phyloP scores from a whole-genome alignment of 2,797 vertebrate species.

The Myotis pilosus region DNA sequence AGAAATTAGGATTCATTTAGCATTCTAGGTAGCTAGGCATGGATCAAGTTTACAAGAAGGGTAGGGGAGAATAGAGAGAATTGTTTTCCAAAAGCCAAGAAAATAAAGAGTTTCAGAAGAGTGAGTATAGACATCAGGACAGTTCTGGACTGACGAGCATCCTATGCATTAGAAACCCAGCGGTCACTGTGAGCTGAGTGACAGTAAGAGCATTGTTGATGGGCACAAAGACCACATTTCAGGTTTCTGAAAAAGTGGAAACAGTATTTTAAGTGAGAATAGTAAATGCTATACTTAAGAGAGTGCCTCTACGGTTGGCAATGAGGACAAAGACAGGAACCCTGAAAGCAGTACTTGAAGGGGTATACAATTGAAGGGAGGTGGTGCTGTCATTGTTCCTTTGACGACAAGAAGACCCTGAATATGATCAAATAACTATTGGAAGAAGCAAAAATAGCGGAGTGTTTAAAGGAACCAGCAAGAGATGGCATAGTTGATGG shows the following conservation, averaged over 20 bases:
- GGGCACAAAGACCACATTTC: not conserved
- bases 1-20: not conserved
- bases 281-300: not conserved
- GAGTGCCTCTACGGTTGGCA: not conserved
- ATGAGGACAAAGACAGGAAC: not conserved
- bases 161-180: not conserved
- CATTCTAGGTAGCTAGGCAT: not conserved
- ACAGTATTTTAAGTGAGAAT: not conserved
- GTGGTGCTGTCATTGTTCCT: not conserved
- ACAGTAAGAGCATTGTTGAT: not conserved
- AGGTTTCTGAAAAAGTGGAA: not conserved
- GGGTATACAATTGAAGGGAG: fast-evolving
- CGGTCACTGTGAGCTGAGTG: not conserved
- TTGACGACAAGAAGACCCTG: not conserved
- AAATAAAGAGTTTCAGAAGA: not conserved
- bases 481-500: not conserved
- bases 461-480: not conserved
- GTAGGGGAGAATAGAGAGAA: not conserved
- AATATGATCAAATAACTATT: not conserved
- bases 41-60: not conserved
- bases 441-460: not conserved
- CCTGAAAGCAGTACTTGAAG: not conserved
- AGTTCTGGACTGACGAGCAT: not conserved
- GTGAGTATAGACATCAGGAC: not conserved
- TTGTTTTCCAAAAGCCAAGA: not conserved